These are phyloP conservation scores for Leucophenga varia DNA, from an alignment of 1,140 invertebrate species.

Conservation along the genomic window DNA sequence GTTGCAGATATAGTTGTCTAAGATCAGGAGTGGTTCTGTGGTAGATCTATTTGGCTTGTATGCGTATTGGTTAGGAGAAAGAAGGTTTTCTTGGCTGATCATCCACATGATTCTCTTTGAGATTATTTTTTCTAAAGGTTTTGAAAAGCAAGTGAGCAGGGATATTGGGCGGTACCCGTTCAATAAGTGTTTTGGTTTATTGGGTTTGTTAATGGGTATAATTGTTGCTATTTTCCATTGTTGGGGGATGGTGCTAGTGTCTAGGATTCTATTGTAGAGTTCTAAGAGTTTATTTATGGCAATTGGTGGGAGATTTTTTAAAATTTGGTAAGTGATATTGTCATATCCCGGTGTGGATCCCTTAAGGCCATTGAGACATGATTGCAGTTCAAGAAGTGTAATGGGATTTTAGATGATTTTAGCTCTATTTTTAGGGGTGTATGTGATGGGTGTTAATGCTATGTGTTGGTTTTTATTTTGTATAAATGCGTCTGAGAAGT, in stretches of 20 bases:
- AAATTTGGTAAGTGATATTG: neutral
- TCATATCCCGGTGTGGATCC: neutral
- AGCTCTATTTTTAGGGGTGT: neutral
- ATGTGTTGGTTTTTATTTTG: neutral
- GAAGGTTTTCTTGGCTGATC: constrained; percentile 4
- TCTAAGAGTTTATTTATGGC: neutral
- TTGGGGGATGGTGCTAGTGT: neutral
- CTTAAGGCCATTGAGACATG: neutral
- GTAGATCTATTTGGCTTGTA: constrained; percentile 1
- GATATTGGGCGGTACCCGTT: neutral
- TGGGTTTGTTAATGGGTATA: constrained; percentile 4
- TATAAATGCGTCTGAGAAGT: too few relatives aligned
- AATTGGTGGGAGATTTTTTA: neutral
- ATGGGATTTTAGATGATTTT: constrained; percentile 1
- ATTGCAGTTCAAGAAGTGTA: neutral
- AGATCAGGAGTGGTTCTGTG: constrained; percentile 3
- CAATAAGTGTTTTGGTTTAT: constrained; percentile 4
- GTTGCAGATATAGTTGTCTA: constrained; percentile 2
- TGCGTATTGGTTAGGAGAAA: constrained; percentile 3
- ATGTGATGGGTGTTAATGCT: neutral
- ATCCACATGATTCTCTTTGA: neutral
- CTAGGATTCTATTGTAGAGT: constrained; percentile 5
- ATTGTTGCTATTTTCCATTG: constrained; percentile 9
- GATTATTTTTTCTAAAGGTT: neutral
- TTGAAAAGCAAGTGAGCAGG: neutral